Conservation (phyloP, 1,140 invertebrate species). For the Lutraria rhynchaena region DNA sequence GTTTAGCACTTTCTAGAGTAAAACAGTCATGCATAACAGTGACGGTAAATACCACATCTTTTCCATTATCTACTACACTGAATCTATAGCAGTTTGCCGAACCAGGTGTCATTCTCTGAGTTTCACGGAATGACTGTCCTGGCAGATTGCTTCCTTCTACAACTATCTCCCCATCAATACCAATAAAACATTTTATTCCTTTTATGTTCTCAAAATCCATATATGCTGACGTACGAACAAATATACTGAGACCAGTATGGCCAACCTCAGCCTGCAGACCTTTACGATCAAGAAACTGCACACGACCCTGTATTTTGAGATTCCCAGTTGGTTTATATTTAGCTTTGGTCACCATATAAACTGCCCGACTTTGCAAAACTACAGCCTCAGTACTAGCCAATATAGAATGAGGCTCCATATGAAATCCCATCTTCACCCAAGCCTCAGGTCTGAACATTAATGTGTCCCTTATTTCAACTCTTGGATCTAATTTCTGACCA, state of each 20-base stretch:
- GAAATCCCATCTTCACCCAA: conserved; percentile 79
- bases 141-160: conserved; percentile 68
- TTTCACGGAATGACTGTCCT: conserved; percentile 58
- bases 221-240: conserved; percentile 71
- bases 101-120: conserved; percentile 72
- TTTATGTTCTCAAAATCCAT: conserved; percentile 75
- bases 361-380: conserved; percentile 71
- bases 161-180: conserved; percentile 72
- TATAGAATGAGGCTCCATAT: conserved; percentile 75
- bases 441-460: conserved; percentile 73
- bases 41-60: conserved; percentile 69
- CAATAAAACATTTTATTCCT: conserved; percentile 76
- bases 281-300: conserved; percentile 74
- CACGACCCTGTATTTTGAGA: conserved; percentile 70
- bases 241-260: conserved; percentile 75
- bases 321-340: conserved; percentile 68
- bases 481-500: conserved; percentile 66
- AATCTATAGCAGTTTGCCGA: conserved; percentile 74
- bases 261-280: conserved; percentile 62
- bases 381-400: conserved; percentile 76
- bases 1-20: conserved; percentile 71
- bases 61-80: conserved; percentile 67
- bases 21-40: conserved; percentile 73
- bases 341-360: conserved; percentile 74
- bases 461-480: conserved; percentile 70